Base-by-base conservation (phyloP, 2,888 invertebrate genomes). In the Acrocyrtus sp. region DNA sequence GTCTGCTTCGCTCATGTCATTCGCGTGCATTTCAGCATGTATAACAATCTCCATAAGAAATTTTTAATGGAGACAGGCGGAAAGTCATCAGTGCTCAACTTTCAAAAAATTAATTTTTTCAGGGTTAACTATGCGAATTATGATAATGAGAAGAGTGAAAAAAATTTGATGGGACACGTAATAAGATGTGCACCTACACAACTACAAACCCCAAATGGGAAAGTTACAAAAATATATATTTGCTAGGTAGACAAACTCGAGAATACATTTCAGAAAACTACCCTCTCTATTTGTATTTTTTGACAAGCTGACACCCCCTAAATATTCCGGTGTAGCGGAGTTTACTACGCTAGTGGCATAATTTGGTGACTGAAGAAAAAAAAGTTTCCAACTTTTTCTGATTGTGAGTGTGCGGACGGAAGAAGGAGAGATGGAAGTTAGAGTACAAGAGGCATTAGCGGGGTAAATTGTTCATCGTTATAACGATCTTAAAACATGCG, bases 401-500 rank as follows among this genome's bases (percentile, higher is more conserved):
- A 27, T n/a, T 27, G 34, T 47, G 51, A 24, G 24, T 51, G n/a
- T 39, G 43, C 8, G 8, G 10, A 62, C 17, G n/a, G 39, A 50
- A 51, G 34, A 15, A 60, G 56, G 62, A 62, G 61, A 51, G 45
- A 51, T 21, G 29, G 50, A 57, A 53, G 53, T 54, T 61, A n/a
- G n/a, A n/a, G n/a, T n/a, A n/a, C n/a, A 47, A 21, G 48, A 48
- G 21, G 41, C 41, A n/a, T 12, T 39, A 41, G 47, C 19, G n/a
- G 53, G n/a, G 17, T 51, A 19, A 26, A 39, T 19, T 43, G 47
- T 34, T 65, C 47, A 56, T 50, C 39, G 47, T n/a, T 53, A 70
- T 70, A 75, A 75, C 75, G 70, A 75, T 66, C 67, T 67, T 72
- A 47, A 67, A 72, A 72, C 70, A 75, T 75, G 75, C 75, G 66